phyloP scores from a whole-genome alignment of 2,113 vertebrate genomes.

The Rostratula benghalensis region DNA sequence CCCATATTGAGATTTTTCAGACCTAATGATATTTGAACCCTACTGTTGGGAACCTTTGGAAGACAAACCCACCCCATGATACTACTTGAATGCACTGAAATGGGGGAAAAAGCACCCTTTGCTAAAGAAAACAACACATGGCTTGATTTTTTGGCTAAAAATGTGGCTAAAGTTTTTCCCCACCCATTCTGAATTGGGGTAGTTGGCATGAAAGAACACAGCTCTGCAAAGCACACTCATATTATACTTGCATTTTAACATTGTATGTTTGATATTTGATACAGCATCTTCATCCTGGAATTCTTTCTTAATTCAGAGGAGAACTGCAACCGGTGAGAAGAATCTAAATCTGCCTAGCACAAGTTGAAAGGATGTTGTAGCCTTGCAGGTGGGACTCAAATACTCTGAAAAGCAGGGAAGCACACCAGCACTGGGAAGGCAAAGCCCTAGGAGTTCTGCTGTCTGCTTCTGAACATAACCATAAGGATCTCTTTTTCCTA shows the following conservation, averaged over 20 bases:
- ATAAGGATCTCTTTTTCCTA: background rate
- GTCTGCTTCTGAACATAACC: background rate
- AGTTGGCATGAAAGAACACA: background rate
- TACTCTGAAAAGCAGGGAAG: background rate
- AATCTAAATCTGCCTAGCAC: background rate
- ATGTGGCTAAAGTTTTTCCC: background rate
- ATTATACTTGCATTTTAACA: background rate
- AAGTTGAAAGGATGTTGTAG: background rate
- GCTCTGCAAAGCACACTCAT: background rate
- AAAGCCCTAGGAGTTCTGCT: background rate
- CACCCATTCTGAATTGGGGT: background rate
- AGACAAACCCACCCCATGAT: background rate
- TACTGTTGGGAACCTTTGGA: background rate
- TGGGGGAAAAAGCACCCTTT: accelerated
- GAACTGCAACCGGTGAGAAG: accelerated
- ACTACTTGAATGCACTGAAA: background rate
- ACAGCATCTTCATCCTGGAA: background rate
- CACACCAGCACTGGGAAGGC: background rate
- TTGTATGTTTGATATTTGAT: background rate
- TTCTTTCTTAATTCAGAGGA: background rate
- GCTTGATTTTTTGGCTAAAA: background rate
- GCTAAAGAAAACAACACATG: background rate
- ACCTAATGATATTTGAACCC: background rate
- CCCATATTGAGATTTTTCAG: background rate
- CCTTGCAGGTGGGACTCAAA: background rate